These are phyloP conservation scores for Centropus bengalensis DNA, from an alignment of 2,113 vertebrate genomes.

Conservation along the genomic window DNA sequence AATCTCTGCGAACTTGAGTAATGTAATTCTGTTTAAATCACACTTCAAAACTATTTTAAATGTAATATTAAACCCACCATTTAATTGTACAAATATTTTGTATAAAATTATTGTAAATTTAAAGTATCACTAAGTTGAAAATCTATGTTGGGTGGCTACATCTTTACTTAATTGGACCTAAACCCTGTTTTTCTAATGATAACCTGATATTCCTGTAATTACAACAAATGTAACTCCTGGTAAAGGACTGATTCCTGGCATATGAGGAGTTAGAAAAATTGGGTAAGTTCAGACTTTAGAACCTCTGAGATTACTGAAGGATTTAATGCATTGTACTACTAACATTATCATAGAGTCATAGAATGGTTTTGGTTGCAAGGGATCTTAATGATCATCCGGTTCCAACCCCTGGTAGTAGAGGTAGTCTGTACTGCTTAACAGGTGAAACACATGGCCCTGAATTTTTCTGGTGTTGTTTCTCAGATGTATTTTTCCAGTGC, in stretches of 20 bases:
- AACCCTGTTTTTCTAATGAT: rapidly evolving
- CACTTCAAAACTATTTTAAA: not conserved
- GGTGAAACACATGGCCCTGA: not conserved
- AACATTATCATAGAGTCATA: no score
- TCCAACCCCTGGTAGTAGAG: no score
- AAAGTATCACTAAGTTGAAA: not conserved
- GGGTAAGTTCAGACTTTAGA: not conserved
- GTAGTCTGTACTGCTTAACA: not conserved
- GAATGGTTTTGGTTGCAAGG: no score
- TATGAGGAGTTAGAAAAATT: not conserved
- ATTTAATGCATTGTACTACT: not conserved
- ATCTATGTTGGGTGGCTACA: not conserved
- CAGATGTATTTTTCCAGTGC: not conserved
- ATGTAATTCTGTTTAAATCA: not conserved
- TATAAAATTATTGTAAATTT: not conserved
- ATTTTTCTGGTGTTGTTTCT: not conserved
- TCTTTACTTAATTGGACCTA: not conserved
- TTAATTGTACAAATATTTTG: not conserved
- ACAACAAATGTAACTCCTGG: not conserved
- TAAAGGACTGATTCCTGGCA: not conserved
- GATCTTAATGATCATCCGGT: no score
- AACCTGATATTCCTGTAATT: not conserved
- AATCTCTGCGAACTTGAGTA: not conserved
- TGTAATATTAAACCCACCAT: not conserved
- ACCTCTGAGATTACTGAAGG: not conserved